These are phyloP conservation scores for Folsomia candida DNA, from an alignment of 2,888 invertebrate genomes.

Conservation along the genomic window DNA sequence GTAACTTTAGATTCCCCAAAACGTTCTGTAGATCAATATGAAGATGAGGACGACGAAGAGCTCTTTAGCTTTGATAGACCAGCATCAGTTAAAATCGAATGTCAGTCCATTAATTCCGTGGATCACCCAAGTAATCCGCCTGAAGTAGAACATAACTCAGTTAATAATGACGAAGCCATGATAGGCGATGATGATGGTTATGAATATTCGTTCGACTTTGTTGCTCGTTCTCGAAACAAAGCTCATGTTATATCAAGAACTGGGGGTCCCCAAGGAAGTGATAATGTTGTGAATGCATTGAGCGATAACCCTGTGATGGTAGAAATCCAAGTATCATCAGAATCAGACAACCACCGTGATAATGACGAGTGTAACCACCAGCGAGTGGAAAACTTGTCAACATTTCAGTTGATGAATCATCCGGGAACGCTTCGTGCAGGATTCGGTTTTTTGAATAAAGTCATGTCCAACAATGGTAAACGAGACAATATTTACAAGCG, in stretches of 20 bases:
- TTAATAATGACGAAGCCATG: not conserved
- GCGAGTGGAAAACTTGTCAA: not conserved
- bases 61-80: constrained; percentile 38
- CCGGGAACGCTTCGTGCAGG: constrained; percentile 29
- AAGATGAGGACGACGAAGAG: constrained; percentile 27
- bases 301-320: not conserved
- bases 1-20: constrained; percentile 25
- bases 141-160: not conserved
- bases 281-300: not conserved
- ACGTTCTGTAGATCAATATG: not conserved
- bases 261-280: not conserved
- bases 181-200: not conserved
- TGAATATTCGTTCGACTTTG: constrained; percentile 6
- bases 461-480: not conserved
- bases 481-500: not conserved
- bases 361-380: not conserved
- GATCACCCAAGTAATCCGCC: not conserved
- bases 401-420: constrained; percentile 26
- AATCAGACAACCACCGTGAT: not conserved
- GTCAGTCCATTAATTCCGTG: constrained; percentile 19
- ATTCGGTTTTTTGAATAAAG: constrained; percentile 15
- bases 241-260: not conserved
- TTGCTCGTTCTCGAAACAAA: not conserved
- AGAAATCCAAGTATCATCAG: not conserved
- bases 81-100: constrained; percentile 20